Evolutionary conservation across 1,140 invertebrate genomes (phyloP), one percentile per base, ranked within the genome.

Genomic region (Bemisia tabaci): DNA sequence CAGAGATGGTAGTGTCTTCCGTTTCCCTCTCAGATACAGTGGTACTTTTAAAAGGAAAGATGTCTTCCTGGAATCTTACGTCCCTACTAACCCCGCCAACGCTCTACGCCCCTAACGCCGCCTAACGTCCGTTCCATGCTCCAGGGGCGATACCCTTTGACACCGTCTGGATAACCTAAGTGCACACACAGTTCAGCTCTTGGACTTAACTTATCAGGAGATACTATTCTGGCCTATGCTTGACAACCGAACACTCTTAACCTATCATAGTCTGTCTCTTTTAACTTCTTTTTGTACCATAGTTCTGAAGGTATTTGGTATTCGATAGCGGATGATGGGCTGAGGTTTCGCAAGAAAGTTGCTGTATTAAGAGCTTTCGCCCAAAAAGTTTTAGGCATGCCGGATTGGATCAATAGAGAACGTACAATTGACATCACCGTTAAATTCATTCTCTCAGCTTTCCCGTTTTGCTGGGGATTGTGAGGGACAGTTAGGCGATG

Each of bases 381-480:
- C 33, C 33, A 48, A 48, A 48, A 48, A 48, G 5, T 5, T 9
- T 17, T 17, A 48, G 5, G 5, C 5, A 48, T 5, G 17, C 33
- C 33, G 5, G 33, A 48, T 5, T 48, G 5, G 33, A 48, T 9
- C 33, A 48, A 48, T 17, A 48, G 5, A 17, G 5, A 48, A 5
- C 33, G 33, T 9, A 48, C 76, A 63, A 64, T 73, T 68, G 79
- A 75, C 2, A 76, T 61, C 23, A 78, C 62, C 2, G 73, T 76
- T 23, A 77, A 69, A 70, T 80, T 80, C 39, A 70, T 71, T 39
- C 74, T 59, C 64, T 79, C 78, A 21, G 76, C 73, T 21, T 77
- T 69, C 2, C 78, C 77, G 69, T 81, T 80, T 70, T 79, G 75
- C 67, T 79, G 71, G 22, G 78, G 76, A 9, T 9, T 63, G 23